These are phyloP conservation scores for silkworm (Bombyx mori) DNA, from an alignment of 1,140 invertebrate genomes.

Conservation along the genomic window ASM3026992v2 NC_085119.1:1577001-1577500, in stretches of 20 bases:
- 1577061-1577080: background rate
- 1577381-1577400: constrained; percentile 14
- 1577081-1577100: no score
- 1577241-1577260: constrained; percentile 4
- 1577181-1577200: constrained; percentile 10
- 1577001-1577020: no score
- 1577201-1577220: constrained; percentile 1
- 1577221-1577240: background rate
- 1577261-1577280: constrained; percentile 4
- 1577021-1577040: background rate
- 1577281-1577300: constrained; percentile 4
- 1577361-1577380: constrained; percentile 18
- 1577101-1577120: constrained; percentile 7
- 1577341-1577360: constrained; percentile 12
- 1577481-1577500: constrained; percentile 28
- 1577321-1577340: constrained; percentile 8
- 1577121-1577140: constrained; percentile 1
- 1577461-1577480: constrained; percentile 38
- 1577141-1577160: constrained; percentile 6
- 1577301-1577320: constrained; percentile 8
- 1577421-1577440: constrained; percentile 17
- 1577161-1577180: constrained; percentile 12
- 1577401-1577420: constrained; percentile 16
- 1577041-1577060: background rate
- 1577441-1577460: constrained; percentile 9